These are phyloP conservation scores for Cygnus olor DNA, from an alignment of 2,797 vertebrate species.

Conservation along the genomic window DNA sequence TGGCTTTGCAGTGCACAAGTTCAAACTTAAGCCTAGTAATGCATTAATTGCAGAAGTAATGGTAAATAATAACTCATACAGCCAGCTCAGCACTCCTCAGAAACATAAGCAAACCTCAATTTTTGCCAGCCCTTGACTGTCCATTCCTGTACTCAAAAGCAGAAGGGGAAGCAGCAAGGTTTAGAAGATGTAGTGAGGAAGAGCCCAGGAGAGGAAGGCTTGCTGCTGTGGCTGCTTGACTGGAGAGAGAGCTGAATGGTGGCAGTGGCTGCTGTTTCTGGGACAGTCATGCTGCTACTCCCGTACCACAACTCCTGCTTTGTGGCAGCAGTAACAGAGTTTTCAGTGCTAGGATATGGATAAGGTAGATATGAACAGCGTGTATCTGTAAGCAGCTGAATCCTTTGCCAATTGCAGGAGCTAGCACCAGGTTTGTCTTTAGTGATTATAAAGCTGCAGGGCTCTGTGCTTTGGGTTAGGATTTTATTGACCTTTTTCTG, in stretches of 20 bases:
- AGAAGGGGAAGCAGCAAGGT: not conserved
- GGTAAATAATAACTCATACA: not conserved
- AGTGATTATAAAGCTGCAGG: not conserved
- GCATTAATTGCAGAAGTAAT: rapidly evolving
- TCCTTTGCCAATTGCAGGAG: not conserved
- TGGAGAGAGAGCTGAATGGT: not conserved
- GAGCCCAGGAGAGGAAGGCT: not conserved
- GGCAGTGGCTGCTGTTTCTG: not conserved
- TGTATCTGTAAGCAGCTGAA: not conserved
- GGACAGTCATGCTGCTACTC: not conserved
- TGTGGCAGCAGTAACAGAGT: not conserved
- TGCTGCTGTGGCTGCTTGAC: not conserved
- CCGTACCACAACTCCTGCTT: not conserved
- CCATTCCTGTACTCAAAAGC: not conserved
- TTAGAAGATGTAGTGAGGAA: not conserved
- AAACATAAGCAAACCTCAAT: not conserved
- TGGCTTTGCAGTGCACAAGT: not conserved
- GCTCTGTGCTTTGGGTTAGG: not conserved
- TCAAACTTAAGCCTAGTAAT: not conserved
- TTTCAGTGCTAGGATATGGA: not conserved
- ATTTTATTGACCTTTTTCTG: not conserved
- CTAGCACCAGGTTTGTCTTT: not conserved
- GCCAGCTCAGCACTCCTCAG: not conserved
- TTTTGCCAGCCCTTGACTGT: not conserved
- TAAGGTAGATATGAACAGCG: rapidly evolving